Evolutionary conservation across 2,113 vertebrate genomes (phyloP), one percentile per base, ranked within the genome.

Genomic region (Archocentrus centrarchus): DNA sequence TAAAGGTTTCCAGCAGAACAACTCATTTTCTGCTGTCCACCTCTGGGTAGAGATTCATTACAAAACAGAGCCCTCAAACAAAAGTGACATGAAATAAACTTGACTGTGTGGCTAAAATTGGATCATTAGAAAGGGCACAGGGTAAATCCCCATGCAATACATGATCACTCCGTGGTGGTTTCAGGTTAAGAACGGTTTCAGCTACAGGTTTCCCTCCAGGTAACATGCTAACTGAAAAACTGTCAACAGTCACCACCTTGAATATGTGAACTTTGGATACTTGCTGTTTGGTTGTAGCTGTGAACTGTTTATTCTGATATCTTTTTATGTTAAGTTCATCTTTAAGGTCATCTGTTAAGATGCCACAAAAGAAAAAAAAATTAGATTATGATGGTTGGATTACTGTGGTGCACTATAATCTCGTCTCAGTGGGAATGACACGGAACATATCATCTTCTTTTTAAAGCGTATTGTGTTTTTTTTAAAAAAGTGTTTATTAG

Each of bases 81-180:
- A 57, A 53, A 20, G 20, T n/a, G 7, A 8, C 24, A 20, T 20
- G 20, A 4, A 35, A 59, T 47, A 59, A 20, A 41, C 39, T 22
- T 61, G 66, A 73, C 64, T 60, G 14, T 57, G 27, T 11, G 20
- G 47, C 41, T 39, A 75, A n/a, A 53, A 50, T 8, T 22, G 6
- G 39, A 32, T 47, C 39, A 76, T 17, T 5, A 53, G 47, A 75
- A 27, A 75, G 47, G 6, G 3, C 27, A 70, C 3, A 13, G 79
- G 75, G 79, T 79, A 79, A 82, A 76, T 82, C 68, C 75, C 76
- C 57, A 50, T 41, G 22, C 6, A 30, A 62, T 79, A 18, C 59
- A 18, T 44, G 4, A 35, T n/a, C 44, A 75, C 35, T 44, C 13
- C 4, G 13, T 47, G 10, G 7, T 47, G 18, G 60, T 82, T 79